Base-by-base conservation (phyloP, 92 coral and sea anemone genomes). In the Epizoanthus scotinus region DNA sequence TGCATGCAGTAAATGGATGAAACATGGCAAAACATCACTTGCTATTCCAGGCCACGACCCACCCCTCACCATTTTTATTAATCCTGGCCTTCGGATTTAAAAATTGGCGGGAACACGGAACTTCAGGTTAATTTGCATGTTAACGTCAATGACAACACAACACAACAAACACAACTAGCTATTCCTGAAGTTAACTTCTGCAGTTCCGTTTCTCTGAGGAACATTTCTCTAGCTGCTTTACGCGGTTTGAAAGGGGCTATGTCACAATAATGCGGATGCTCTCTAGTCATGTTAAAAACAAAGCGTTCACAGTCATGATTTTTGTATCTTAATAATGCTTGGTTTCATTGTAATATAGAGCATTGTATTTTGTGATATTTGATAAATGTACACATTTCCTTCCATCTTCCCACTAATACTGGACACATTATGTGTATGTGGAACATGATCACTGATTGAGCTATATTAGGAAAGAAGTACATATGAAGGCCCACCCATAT, bases 181-280 rank as follows among this genome's bases (percentile, higher is more conserved):
- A 64, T 64, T 64, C 69, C 42, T 47, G 47, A 64, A 64, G 69
- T 27, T 44, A 64, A 64, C 69, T 64, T 64, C 69, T 64, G 69
- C 69, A 64, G 69, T 64, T 64, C 69, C 69, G 69, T 64, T 64
- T 64, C 69, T 64, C 69, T 64, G 5, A 64, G 69, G 44, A 64
- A 64, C 69, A 64, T 64, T 64, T 64, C 69, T 64, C 47, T 64
- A 64, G 28, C 47, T 64, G 69, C 29, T n/a, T 64, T 64, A 64
- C 69, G 29, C 69, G 69, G 29, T 47, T 64, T 64, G 69, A 64
- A 64, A 64, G n/a, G n/a, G n/a, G n/a, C n/a, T n/a, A n/a, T n/a
- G n/a, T n/a, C n/a, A n/a, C n/a, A n/a, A n/a, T n/a, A n/a, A n/a
- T n/a, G n/a, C n/a, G n/a, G n/a, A n/a, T n/a, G n/a, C n/a, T n/a